Conservation (phyloP, 2,888 invertebrate species). For the Bellardia pandia region DNA sequence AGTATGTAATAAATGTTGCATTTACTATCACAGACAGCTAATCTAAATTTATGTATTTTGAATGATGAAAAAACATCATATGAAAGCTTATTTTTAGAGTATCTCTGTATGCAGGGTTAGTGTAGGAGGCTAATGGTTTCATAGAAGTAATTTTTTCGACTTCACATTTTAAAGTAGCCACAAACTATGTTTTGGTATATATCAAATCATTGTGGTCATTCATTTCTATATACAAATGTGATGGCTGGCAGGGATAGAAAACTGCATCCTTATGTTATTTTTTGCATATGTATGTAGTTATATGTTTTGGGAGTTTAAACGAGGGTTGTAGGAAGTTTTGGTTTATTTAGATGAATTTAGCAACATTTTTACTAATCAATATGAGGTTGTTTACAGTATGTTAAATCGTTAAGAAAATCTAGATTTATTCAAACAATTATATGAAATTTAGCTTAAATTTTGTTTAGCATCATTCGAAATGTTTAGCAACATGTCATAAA, state of each 20-base stretch:
- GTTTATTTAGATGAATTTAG: too few relatives aligned
- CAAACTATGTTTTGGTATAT: conserved; percentile 58
- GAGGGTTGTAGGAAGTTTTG: not conserved
- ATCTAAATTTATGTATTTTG: conserved; percentile 73
- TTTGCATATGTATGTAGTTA: not conserved
- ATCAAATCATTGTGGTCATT: conserved; percentile 64
- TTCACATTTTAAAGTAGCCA: conserved; percentile 60
- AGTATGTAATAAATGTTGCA: conserved; percentile 69
- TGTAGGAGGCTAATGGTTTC: conserved; percentile 25
- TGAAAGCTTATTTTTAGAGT: conserved; percentile 8
- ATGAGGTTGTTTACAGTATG: too few relatives aligned
- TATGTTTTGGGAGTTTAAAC: not conserved
- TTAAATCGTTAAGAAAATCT: too few relatives aligned
- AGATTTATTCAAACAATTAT: too few relatives aligned
- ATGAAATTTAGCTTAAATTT: too few relatives aligned
- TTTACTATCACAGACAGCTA: conserved; percentile 71
- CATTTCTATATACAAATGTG: conserved; percentile 48
- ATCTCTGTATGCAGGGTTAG: not conserved
- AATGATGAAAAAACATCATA: conserved; percentile 66
- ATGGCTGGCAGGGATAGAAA: not conserved
- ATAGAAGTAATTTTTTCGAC: not conserved
- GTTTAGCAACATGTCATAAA: too few relatives aligned
- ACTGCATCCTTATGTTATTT: not conserved
- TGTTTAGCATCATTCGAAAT: too few relatives aligned
- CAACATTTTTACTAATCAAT: too few relatives aligned